Evolutionary conservation across 2,888 invertebrate genomes (phyloP).

Genomic region (Eupithecia abbreviata): DNA sequence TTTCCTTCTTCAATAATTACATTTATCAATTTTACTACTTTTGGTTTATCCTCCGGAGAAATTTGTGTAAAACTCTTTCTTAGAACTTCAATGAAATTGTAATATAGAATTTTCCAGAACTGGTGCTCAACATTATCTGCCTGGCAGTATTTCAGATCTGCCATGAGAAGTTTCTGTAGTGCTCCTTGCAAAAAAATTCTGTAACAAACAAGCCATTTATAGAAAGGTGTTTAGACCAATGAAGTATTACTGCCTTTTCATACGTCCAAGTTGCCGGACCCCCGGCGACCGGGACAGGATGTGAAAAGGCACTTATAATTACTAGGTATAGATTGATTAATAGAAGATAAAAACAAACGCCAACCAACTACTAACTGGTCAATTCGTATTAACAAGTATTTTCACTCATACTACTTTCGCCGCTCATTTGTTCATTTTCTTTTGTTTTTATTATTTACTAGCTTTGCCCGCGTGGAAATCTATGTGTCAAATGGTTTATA

Average conservation of each 20-base stretch:
- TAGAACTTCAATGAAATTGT: constrained; percentile 93
- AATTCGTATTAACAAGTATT: too few relatives aligned
- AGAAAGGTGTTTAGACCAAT: neutral
- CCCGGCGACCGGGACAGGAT: too few relatives aligned
- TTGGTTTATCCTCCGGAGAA: constrained; percentile 85
- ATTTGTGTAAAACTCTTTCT: constrained; percentile 87
- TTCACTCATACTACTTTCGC: too few relatives aligned
- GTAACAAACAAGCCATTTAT: constrained; percentile 45
- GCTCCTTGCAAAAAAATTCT: constrained; percentile 87
- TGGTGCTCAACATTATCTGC: constrained; percentile 94
- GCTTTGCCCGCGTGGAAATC: too few relatives aligned
- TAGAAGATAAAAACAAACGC: constrained; percentile 32
- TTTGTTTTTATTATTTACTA: too few relatives aligned
- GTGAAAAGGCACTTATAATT: too few relatives aligned
- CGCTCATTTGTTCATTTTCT: too few relatives aligned
- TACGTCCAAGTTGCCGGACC: too few relatives aligned
- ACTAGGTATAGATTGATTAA: constrained; percentile 18
- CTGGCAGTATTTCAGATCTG: constrained; percentile 94
- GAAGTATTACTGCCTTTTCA: neutral
- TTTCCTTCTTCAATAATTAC: constrained; percentile 91
- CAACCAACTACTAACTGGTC: neutral
- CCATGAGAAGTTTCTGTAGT: constrained; percentile 86
- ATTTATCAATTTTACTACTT: constrained; percentile 86
- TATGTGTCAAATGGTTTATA: too few relatives aligned
- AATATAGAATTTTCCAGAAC: constrained; percentile 95